Percentiles rank a stretch among this genome's conserved stretches.
Evolutionary conservation across 2,113 vertebrate species (phyloP).

Genomic region (Nesospiza acunhae): DNA sequence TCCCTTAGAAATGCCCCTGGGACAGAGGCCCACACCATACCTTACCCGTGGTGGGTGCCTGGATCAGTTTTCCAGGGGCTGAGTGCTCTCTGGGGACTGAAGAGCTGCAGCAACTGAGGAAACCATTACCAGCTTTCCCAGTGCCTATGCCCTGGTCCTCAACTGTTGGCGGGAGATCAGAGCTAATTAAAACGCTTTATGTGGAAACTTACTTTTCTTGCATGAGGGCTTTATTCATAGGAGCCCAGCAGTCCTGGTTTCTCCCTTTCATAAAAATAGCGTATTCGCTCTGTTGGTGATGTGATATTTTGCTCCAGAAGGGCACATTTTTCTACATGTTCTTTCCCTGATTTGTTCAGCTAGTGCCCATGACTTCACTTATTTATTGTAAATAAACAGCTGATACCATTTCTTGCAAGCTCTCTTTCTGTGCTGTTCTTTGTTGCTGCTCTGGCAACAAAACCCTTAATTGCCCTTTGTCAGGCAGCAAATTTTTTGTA

Average conservation of each 20-base stretch:
- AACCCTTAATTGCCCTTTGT: conserved; percentile 53
- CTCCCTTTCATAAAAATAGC: background rate
- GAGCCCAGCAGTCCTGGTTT: background rate
- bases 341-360: conserved; percentile 35
- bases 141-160: background rate
- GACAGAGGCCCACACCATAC: background rate
- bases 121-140: background rate
- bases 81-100: background rate
- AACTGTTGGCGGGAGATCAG: background rate
- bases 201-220: conserved; percentile 17
- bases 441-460: conserved; percentile 52
- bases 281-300: background rate
- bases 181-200: conserved; percentile 24
- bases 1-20: background rate
- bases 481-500: conserved; percentile 44
- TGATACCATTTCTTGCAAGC: conserved; percentile 53
- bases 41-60: background rate
- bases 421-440: conserved; percentile 38
- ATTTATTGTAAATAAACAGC: conserved; percentile 69
- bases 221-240: background rate
- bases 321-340: conserved; percentile 26
- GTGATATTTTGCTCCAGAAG: conserved; percentile 30
- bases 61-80: background rate
- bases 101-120: background rate
- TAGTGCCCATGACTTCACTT: conserved; percentile 54